Evolutionary conservation across 2,888 invertebrate genomes (phyloP).

Genomic region (Microctonus aethiopoides): DNA sequence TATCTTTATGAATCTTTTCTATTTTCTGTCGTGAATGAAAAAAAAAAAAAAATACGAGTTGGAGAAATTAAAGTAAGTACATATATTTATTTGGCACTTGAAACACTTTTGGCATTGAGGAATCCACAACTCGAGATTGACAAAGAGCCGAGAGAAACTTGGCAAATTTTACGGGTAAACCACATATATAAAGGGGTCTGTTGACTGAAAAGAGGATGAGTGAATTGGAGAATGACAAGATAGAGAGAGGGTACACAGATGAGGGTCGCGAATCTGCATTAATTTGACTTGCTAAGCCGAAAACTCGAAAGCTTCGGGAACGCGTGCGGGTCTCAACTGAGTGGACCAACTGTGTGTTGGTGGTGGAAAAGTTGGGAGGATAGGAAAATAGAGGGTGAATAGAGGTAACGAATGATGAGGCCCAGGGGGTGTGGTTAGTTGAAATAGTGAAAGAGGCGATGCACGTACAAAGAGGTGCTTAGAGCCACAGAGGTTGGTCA

Average conservation of each 20-base stretch:
- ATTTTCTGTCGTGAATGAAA: too few species aligned
- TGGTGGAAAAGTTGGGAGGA: not conserved
- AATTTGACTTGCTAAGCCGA: conserved; percentile 64
- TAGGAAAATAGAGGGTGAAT: not conserved
- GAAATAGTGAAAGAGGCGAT: conserved; percentile 21
- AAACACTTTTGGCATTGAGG: conserved; percentile 10
- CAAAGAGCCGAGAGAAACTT: conserved; percentile 21
- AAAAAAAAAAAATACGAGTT: too few species aligned
- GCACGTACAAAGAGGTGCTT: conserved; percentile 32
- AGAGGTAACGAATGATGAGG: conserved; percentile 16
- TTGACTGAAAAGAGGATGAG: not conserved
- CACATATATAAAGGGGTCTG: not conserved
- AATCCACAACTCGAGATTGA: conserved; percentile 5
- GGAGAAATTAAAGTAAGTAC: not conserved
- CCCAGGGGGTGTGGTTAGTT: conserved; percentile 16
- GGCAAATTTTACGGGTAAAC: conserved; percentile 28
- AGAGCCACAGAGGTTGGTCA: conserved; percentile 24
- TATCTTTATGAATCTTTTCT: too few species aligned
- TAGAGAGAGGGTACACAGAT: not conserved
- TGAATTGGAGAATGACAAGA: not conserved
- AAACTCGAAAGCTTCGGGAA: conserved; percentile 45
- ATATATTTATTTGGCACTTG: conserved; percentile 22
- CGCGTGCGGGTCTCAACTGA: conserved; percentile 31
- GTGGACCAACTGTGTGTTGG: conserved; percentile 32
- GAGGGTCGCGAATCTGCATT: conserved; percentile 53